Base-by-base conservation (phyloP, 2,888 invertebrate genomes). In the Ptilodon capucinus region DNA sequence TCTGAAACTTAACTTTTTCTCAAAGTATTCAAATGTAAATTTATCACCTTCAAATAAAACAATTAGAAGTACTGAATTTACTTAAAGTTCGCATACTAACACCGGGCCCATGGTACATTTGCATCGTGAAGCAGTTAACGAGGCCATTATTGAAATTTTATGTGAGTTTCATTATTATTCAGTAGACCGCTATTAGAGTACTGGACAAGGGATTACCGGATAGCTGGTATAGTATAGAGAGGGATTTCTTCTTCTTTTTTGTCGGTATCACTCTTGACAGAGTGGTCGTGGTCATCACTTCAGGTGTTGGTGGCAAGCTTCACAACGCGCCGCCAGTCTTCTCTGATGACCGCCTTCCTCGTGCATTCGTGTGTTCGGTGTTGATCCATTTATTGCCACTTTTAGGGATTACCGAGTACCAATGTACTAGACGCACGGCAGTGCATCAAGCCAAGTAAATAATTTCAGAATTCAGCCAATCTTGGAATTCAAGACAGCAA, bases 161-260 rank as follows among this genome's bases (percentile, higher is more conserved):
- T 87, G 87, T 79, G 84, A 85, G 83, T 88, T 87, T 86, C 83
- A 90, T 90, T 89, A 88, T 88, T 88, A 89, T 90, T 90, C 88
- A 89, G 86, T 85, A 88, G 88, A 88, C 90, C 89, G 84, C 86
- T 86, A 85, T 87, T 88, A 86, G 83, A 80, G 70, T 60, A 84
- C 80, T 88, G 88, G 90, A 89, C 89, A 88, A 62, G 80, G 76
- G 81, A 78, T 82, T 79, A 69, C 64, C 64, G 52, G 44, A 54
- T 46, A 47, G 76, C 16, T 68, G 35, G 19, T 39, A 40, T 58
- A 58, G 49, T 74, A 46, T 76, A 73, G 85, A 84, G 54, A 54
- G 5, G 16, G 73, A 6, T n/a, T 32, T 32, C 32, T 13, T 32
- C 23, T 8, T n/a, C n/a, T n/a, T n/a, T n/a, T n/a, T n/a, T n/a